A percentile compares a stretch with the other conserved stretches of the same genome.
Evolutionary conservation across 2,888 invertebrate genomes (phyloP).

Genomic region (Spialia ferax): DNA sequence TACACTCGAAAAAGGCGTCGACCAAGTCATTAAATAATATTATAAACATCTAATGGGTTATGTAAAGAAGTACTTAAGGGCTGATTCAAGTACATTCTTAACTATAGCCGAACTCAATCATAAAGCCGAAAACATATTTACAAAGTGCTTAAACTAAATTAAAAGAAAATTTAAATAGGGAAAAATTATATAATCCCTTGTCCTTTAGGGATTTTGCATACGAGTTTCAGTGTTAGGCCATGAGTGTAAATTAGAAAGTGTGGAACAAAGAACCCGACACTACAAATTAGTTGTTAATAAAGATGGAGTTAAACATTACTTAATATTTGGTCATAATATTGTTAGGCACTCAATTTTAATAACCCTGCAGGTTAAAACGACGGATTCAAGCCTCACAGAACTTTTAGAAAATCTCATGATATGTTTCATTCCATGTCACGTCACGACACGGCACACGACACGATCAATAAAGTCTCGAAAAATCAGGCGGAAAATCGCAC

Average conservation of each 20-base stretch:
- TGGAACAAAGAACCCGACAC: background rate
- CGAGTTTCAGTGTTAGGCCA: background rate
- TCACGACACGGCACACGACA: constrained; percentile 38
- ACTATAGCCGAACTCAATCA: constrained; percentile 49
- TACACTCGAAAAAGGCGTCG: constrained; percentile 28
- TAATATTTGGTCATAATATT: constrained; percentile 23
- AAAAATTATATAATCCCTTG: background rate
- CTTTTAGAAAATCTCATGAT: constrained; percentile 60
- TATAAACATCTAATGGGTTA: constrained; percentile 27
- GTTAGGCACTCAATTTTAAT: constrained; percentile 35
- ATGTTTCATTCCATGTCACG: constrained; percentile 62
- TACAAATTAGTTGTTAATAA: constrained; percentile 9
- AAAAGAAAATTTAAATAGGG: constrained; percentile 17
- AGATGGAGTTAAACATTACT: constrained; percentile 25
- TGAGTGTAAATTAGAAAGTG: background rate
- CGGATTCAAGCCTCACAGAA: constrained; percentile 50
- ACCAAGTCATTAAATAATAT: constrained; percentile 12
- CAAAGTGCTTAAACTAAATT: constrained; percentile 39
- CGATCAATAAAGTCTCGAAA: constrained; percentile 55
- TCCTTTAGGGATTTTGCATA: background rate
- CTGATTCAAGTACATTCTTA: constrained; percentile 66
- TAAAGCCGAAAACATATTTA: constrained; percentile 45
- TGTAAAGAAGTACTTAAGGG: constrained; percentile 68
- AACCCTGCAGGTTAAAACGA: constrained; percentile 42
- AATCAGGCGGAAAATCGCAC: constrained; percentile 61